Evolutionary conservation across 2,888 invertebrate genomes (phyloP), one percentile per base, ranked within the genome.

Genomic region (Ethmia dodecea): DNA sequence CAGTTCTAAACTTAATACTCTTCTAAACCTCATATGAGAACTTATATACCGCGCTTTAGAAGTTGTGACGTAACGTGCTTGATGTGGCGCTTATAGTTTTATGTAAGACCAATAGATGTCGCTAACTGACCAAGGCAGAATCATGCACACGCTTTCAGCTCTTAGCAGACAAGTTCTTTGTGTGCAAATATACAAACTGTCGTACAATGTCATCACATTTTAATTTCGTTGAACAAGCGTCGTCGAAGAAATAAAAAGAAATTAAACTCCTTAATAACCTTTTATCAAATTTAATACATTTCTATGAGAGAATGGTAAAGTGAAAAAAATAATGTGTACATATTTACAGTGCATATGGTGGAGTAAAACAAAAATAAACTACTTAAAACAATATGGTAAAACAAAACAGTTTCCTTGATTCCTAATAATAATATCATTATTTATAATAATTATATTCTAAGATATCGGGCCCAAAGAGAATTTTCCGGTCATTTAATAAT

Each of bases 381-480:
- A n/a, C 11, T 26, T 26, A 26, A 26, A 26, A 26, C 11, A 8
- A 56, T 46, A n/a, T 55, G 52, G 51, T 58, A 57, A 37, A 22
- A 22, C n/a, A 22, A 22, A 22, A n/a, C 22, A 22, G 22, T 9
- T 22, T 22, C 8, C 22, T 22, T 22, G n/a, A n/a, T n/a, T n/a
- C n/a, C 22, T 22, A 50, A 47, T 56, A 55, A 44, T 43, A 47
- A 45, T 50, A 51, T 39, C 43, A 25, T 25, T 67, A 63, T 65
- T 60, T 66, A 65, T 64, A 53, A 11, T 24, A 53, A 11, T 24
- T 31, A 31, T 15, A 14, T 14, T 12, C 20, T 30, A 30, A 30
- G 10, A 15, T 24, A 52, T 64, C 60, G 54, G 67, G 70, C 71
- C 71, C 71, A 67, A 70, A 68, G 71, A 72, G 71, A 70, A 31